These are phyloP conservation scores for Dicycla oo DNA, from an alignment of 2,888 invertebrate genomes.

Conservation along the genomic window DNA sequence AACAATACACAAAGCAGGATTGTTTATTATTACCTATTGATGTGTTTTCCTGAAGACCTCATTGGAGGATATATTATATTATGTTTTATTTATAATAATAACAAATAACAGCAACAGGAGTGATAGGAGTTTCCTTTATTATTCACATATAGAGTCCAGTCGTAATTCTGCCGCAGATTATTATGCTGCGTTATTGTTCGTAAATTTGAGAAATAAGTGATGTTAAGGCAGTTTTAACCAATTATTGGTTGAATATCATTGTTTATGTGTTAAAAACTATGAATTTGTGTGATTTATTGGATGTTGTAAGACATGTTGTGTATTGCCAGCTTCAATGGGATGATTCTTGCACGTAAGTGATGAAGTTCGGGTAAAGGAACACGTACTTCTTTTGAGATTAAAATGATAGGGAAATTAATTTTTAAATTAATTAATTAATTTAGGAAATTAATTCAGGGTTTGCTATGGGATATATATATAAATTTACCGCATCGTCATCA, in stretches of 20 bases:
- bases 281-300: not conserved
- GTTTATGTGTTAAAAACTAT: not conserved
- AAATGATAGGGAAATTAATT: not conserved
- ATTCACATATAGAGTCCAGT: slow-evolving; percentile 5
- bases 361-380: slow-evolving; percentile 16
- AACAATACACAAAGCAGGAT: slow-evolving; percentile 27
- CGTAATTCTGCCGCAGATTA: not conserved
- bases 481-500: too few relatives aligned
- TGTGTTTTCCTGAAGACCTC: slow-evolving; percentile 34
- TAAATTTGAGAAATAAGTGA: not conserved
- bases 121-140: not conserved
- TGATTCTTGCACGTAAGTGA: not conserved
- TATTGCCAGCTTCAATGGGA: slow-evolving; percentile 1
- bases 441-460: too few relatives aligned
- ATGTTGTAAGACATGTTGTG: slow-evolving; percentile 2
- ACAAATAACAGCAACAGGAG: not conserved
- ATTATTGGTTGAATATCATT: not conserved
- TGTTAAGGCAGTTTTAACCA: not conserved
- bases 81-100: not conserved
- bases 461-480: too few relatives aligned
- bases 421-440: too few relatives aligned
- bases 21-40: slow-evolving; percentile 15
- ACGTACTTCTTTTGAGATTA: slow-evolving; percentile 1
- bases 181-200: not conserved
- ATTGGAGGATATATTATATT: slow-evolving; percentile 5